These are phyloP conservation scores for Pelecanoides urinatrix DNA, from an alignment of 2,113 vertebrate species.

Conservation along the genomic window DNA sequence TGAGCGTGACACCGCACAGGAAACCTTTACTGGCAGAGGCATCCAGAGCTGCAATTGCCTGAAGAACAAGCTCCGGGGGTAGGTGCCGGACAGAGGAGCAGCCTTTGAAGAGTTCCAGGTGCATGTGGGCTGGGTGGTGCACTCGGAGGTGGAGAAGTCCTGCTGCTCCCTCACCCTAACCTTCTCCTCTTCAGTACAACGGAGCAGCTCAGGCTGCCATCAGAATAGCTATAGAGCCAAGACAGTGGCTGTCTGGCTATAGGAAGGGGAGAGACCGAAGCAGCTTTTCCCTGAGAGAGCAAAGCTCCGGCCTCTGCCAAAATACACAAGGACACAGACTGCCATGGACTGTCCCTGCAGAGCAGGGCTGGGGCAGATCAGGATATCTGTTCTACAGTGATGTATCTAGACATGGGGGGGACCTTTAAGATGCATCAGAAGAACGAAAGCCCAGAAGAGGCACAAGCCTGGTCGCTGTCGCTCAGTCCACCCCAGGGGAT, in stretches of 20 bases:
- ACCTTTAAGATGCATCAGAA: background rate
- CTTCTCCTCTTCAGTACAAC: background rate
- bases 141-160: background rate
- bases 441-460: background rate
- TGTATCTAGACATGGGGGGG: background rate
- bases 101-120: background rate
- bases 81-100: background rate
- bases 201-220: background rate
- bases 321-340: background rate
- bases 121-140: accelerated
- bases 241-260: constrained; percentile 4
- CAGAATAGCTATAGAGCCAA: background rate
- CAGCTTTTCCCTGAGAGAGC: background rate
- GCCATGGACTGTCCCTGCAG: background rate
- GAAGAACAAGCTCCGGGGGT: background rate
- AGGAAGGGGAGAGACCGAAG: background rate
- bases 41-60: background rate
- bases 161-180: background rate
- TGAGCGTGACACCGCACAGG: background rate
- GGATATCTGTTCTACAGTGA: background rate
- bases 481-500: background rate
- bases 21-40: background rate
- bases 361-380: background rate
- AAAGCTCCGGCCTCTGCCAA: constrained; percentile 3
- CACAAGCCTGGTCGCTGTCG: background rate